phyloP scores from a whole-genome alignment of 2,888 invertebrate species.

The Anorthoa munda region DNA sequence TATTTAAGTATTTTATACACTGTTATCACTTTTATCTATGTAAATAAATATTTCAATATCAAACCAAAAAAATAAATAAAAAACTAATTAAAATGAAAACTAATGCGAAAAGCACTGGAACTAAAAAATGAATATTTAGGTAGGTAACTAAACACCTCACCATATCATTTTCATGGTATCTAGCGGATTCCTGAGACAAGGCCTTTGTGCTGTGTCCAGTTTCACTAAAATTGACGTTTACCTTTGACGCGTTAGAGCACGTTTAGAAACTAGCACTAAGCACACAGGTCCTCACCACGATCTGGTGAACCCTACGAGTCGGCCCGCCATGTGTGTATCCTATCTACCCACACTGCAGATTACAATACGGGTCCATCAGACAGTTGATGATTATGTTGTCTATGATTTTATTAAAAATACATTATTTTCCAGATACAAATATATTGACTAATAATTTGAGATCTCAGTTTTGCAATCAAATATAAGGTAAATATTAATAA shows the following conservation, averaged over 20 bases:
- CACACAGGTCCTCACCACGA: too few relatives aligned
- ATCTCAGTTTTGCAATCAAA: not conserved
- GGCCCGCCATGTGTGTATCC: not conserved
- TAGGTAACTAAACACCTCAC: not conserved
- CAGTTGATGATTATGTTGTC: not conserved
- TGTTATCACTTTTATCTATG: too few relatives aligned
- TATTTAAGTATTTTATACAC: too few relatives aligned
- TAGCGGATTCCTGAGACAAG: too few relatives aligned
- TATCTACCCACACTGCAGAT: not conserved
- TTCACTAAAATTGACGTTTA: too few relatives aligned
- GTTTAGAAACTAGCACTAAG: too few relatives aligned
- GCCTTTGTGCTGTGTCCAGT: too few relatives aligned
- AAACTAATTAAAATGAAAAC: not conserved
- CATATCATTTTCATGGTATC: not conserved
- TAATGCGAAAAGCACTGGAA: not conserved
- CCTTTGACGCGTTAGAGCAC: too few relatives aligned
- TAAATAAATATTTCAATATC: too few relatives aligned
- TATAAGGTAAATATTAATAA: not conserved
- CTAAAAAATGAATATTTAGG: too few relatives aligned
- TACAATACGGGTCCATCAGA: too few relatives aligned
- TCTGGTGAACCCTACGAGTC: not conserved
- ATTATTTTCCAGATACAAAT: not conserved
- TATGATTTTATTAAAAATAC: not conserved
- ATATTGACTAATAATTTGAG: conserved; percentile 38
- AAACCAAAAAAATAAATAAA: too few relatives aligned